These are phyloP conservation scores for Alethe diademata DNA, from an alignment of 2,113 vertebrate genomes.

Conservation along the genomic window DNA sequence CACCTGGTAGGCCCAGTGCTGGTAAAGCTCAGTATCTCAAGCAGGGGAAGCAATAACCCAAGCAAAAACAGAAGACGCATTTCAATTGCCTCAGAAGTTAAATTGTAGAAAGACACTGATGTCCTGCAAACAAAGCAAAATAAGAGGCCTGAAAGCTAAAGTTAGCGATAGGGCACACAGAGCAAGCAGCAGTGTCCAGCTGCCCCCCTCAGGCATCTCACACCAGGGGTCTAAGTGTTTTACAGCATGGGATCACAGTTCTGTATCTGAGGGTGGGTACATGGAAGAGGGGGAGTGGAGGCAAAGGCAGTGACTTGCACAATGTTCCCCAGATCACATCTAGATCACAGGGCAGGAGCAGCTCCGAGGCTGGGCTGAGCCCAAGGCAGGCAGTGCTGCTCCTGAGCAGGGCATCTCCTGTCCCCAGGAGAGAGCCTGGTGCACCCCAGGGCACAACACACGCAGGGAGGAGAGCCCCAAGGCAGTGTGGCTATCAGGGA, in stretches of 20 bases:
- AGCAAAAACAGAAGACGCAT: fast-evolving
- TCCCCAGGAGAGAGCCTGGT: fast-evolving
- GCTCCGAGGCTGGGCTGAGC: neutral
- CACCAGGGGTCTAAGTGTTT: neutral
- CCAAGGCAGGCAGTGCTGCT: neutral
- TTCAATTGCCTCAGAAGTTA: neutral
- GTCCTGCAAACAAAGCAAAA: neutral
- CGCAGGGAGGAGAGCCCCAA: fast-evolving
- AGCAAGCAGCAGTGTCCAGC: neutral
- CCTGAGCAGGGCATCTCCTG: neutral
- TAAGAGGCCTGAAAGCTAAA: neutral
- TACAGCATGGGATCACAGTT: neutral
- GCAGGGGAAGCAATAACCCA: neutral
- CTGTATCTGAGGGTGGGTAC: neutral
- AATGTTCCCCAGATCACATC: neutral
- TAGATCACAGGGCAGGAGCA: neutral
- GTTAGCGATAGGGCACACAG: neutral
- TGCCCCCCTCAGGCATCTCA: neutral
- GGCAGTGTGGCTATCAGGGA: neutral
- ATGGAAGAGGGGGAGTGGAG: neutral
- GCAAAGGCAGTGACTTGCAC: neutral
- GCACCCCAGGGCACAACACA: neutral
- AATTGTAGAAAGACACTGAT: neutral
- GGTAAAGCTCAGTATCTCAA: neutral
- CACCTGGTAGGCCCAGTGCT: neutral